These are phyloP conservation scores for Ia io DNA, from an alignment of 2,113 vertebrate genomes.

Conservation along the genomic window DNA sequence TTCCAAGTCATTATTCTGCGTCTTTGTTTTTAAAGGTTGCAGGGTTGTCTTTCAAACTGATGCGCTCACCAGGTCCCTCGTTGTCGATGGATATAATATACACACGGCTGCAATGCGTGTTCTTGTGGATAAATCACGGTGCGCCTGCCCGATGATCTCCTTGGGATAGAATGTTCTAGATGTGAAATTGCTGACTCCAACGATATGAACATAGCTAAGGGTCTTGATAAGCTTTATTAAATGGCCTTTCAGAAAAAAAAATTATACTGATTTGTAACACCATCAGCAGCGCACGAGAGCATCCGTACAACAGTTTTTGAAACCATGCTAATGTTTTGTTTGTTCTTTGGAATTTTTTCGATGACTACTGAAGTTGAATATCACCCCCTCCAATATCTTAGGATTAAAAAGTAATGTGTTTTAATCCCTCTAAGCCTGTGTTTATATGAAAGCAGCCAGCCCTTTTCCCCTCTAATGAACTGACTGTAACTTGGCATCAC, in stretches of 20 bases:
- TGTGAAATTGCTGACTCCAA: conserved; percentile 28
- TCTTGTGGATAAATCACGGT: background rate
- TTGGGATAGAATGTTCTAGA: background rate
- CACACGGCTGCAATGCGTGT: background rate
- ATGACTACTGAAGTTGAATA: background rate
- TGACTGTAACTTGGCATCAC: background rate
- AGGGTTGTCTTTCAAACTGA: background rate
- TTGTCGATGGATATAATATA: background rate
- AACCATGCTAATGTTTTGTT: conserved; percentile 19
- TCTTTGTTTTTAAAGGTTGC: conserved; percentile 4
- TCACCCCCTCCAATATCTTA: background rate
- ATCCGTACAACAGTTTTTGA: background rate
- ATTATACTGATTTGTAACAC: background rate
- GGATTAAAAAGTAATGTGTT: background rate
- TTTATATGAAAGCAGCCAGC: background rate
- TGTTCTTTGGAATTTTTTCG: conserved; percentile 9
- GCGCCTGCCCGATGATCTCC: background rate
- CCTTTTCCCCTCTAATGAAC: background rate
- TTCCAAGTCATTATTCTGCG: background rate
- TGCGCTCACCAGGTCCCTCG: background rate
- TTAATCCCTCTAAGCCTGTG: background rate
- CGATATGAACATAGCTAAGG: background rate
- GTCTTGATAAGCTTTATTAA: conserved; percentile 45
- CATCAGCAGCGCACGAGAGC: background rate
- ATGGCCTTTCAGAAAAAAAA: conserved; percentile 24